Evolutionary conservation across 2,113 vertebrate genomes (phyloP).

Genomic region (Thalassarche chlororhynchos): DNA sequence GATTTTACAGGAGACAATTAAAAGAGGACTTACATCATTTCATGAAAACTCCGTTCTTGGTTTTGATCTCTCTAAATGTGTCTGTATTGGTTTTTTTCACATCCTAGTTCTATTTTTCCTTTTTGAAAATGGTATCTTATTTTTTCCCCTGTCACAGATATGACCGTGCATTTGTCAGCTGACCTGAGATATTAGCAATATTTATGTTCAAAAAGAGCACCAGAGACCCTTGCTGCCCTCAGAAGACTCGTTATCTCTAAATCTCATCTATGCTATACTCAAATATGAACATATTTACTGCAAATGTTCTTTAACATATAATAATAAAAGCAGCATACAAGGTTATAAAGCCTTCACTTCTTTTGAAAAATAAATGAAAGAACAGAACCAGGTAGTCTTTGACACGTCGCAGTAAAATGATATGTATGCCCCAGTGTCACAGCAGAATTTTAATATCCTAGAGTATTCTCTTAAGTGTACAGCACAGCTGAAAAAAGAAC

Average conservation of each 20-base stretch:
- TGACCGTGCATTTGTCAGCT: background rate
- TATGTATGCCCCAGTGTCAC: background rate
- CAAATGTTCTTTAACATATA: background rate
- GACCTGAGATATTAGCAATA: background rate
- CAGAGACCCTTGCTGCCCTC: background rate
- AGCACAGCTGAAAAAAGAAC: background rate
- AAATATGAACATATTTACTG: background rate
- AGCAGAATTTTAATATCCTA: background rate
- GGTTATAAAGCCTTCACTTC: background rate
- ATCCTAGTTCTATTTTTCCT: background rate
- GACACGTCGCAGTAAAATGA: constrained; percentile 26
- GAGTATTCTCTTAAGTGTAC: background rate
- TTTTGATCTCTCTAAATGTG: background rate
- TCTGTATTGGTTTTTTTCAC: background rate
- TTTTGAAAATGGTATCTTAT: background rate
- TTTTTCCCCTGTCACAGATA: background rate
- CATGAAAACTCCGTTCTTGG: background rate
- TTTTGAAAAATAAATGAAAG: constrained; percentile 34
- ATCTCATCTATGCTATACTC: background rate
- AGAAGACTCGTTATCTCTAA: background rate
- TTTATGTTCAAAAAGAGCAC: background rate
- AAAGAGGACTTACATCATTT: background rate
- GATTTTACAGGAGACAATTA: background rate
- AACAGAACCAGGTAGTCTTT: constrained; percentile 35
- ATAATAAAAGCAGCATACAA: constrained; percentile 14